Evolutionary conservation across 2,113 vertebrate genomes (phyloP), one percentile per base, ranked within the genome.

Genomic region (Tylochromis polylepis): DNA sequence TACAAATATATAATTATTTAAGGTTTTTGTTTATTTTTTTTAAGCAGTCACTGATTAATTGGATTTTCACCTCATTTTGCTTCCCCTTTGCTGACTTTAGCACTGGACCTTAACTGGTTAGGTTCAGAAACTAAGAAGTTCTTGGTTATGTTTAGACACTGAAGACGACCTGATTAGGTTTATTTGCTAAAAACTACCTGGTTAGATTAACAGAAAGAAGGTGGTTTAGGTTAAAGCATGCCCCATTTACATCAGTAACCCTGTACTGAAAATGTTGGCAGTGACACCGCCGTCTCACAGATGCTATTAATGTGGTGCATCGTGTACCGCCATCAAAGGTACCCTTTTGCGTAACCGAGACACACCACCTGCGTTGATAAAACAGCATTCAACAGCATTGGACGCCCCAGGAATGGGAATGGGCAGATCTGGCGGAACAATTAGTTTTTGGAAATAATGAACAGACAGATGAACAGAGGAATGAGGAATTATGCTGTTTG

Each of bases 261-360:
- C n/a, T n/a, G n/a, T n/a, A n/a, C n/a, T 49, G 46, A 6, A 49
- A 1, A 12, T 11, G 41, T 43, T 43, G 10, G 41, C 10, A 43
- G 41, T 12, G 11, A 11, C 11, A 12, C 11, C 41, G 3, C 41
- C 11, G 11, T 16, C 46, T 49, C 14, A 6, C 0, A 0, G 22
- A 46, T 46, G 5, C 22, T 43, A 46, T 43, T 27, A 72, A 46
- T 27, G 8, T 27, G 22, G 65, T 72, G 38, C 12, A 20, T 77
- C 43, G 8, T 12, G 5, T 27, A 29, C 22, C 24, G 22, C 10
- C 9, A 20, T 20, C 20, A 55, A 22, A 55, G 0, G 43, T n/a
- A 49, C 14, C 22, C 38, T 70, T 43, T 43, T n/a, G 15, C 15
- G 38, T 70, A 70, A 70, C 36, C 24, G 67, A 46, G 14, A 16